These are phyloP conservation scores for Asarcornis scutulata DNA, from an alignment of 2,113 vertebrate species.

Conservation along the genomic window DNA sequence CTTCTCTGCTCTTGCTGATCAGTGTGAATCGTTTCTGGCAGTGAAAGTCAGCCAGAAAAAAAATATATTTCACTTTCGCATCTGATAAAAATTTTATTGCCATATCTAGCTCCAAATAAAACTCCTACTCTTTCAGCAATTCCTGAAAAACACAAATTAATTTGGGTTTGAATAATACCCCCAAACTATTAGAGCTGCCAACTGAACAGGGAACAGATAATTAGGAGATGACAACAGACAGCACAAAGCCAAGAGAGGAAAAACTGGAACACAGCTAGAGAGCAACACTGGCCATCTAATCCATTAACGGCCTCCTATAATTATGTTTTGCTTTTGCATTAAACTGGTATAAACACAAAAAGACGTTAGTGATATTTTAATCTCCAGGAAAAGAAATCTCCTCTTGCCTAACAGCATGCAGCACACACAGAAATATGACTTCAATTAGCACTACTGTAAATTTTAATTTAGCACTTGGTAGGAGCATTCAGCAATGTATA, in stretches of 20 bases:
- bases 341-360: slow-evolving; percentile 51
- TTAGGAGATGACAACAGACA: slow-evolving; percentile 59
- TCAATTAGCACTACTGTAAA: slow-evolving; percentile 46
- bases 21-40: not conserved
- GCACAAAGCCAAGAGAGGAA: slow-evolving; percentile 29
- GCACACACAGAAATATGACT: slow-evolving; percentile 40
- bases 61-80: not conserved
- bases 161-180: slow-evolving; percentile 63
- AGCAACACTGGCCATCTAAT: slow-evolving; percentile 41
- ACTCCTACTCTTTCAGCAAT: slow-evolving; percentile 49
- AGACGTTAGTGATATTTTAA: slow-evolving; percentile 65
- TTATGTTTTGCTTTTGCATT: slow-evolving; percentile 57
- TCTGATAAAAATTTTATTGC: slow-evolving; percentile 64
- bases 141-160: slow-evolving; percentile 64
- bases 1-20: slow-evolving; percentile 15
- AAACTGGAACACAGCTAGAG: slow-evolving; percentile 49
- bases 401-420: slow-evolving; percentile 44
- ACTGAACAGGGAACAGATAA: slow-evolving; percentile 59
- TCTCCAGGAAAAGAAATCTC: slow-evolving; percentile 53
- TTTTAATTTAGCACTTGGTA: slow-evolving; percentile 69
- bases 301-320: slow-evolving; percentile 58
- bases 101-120: slow-evolving; percentile 52
- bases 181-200: slow-evolving; percentile 56
- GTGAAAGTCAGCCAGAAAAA: slow-evolving; percentile 3
- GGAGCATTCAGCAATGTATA: slow-evolving; percentile 29